phyloP scores from a whole-genome alignment of 2,113 vertebrate species.

The Suricata suricatta region DNA sequence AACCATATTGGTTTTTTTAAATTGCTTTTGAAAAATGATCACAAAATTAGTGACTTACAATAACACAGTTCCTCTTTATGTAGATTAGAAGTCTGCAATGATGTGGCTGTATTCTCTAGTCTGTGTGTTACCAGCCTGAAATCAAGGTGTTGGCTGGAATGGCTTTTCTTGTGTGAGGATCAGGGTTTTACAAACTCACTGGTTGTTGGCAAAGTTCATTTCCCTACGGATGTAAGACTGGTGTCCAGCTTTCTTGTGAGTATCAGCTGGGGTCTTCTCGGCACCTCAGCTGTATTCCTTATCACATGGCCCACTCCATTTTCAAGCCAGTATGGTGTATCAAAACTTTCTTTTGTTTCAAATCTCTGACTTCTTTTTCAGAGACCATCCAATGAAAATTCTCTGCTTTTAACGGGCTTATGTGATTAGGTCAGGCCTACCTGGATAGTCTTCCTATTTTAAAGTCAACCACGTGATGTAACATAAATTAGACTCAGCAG shows the following conservation, averaged over 20 bases:
- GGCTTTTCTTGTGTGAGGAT: background rate
- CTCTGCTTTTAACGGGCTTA: background rate
- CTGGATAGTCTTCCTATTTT: background rate
- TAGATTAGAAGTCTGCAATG: background rate
- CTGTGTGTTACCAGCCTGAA: background rate
- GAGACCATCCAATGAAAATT: background rate
- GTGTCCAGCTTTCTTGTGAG: background rate
- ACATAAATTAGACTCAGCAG: background rate
- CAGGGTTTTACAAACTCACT: background rate
- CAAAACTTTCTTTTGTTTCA: background rate
- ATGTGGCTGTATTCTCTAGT: background rate
- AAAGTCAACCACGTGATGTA: background rate
- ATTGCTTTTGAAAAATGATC: background rate
- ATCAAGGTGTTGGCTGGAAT: background rate
- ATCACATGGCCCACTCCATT: background rate
- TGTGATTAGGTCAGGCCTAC: background rate
- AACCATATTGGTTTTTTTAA: background rate
- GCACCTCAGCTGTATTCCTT: background rate
- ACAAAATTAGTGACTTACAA: background rate
- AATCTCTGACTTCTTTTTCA: background rate
- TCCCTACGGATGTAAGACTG: background rate
- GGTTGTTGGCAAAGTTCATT: background rate
- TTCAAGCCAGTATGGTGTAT: background rate
- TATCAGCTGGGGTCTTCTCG: background rate
- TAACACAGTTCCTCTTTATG: background rate